These are phyloP conservation scores for Hymenochirus boettgeri DNA, from an alignment of 2,113 vertebrate genomes.

Conservation along the genomic window DNA sequence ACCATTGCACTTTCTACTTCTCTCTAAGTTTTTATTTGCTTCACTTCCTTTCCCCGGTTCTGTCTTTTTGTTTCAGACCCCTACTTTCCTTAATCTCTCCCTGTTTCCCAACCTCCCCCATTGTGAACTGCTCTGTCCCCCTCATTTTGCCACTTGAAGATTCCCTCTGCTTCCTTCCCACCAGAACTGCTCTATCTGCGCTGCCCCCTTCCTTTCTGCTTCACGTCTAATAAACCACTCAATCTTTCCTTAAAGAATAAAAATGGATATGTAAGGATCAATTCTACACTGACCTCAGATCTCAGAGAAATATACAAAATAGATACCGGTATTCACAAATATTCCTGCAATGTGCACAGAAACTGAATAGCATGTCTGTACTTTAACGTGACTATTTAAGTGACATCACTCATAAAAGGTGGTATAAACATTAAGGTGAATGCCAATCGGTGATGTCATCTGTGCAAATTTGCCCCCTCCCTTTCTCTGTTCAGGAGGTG, in stretches of 20 bases:
- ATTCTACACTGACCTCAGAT: no score
- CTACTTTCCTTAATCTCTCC: no score
- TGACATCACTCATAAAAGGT: constrained; percentile 16
- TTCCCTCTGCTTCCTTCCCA: no score
- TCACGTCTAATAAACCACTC: background rate
- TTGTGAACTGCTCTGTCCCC: no score
- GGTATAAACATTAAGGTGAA: constrained; percentile 13
- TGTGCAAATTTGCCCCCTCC: constrained; percentile 3
- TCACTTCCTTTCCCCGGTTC: no score
- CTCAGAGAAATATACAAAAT: no score
- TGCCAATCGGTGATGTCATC: constrained; percentile 22
- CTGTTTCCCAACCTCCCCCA: no score
- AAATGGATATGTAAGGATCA: background rate
- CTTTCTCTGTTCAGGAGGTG: constrained; percentile 6
- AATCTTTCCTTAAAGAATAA: background rate
- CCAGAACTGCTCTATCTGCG: background rate
- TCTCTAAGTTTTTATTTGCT: no score
- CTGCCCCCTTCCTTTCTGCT: background rate
- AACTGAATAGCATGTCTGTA: background rate
- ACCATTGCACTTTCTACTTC: no score
- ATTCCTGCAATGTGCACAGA: background rate
- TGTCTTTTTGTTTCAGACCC: no score
- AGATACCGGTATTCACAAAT: background rate
- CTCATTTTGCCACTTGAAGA: no score
- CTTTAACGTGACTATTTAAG: background rate